Evolutionary conservation across 2,113 vertebrate species (phyloP).

Genomic region (Gobiocypris rarus): DNA sequence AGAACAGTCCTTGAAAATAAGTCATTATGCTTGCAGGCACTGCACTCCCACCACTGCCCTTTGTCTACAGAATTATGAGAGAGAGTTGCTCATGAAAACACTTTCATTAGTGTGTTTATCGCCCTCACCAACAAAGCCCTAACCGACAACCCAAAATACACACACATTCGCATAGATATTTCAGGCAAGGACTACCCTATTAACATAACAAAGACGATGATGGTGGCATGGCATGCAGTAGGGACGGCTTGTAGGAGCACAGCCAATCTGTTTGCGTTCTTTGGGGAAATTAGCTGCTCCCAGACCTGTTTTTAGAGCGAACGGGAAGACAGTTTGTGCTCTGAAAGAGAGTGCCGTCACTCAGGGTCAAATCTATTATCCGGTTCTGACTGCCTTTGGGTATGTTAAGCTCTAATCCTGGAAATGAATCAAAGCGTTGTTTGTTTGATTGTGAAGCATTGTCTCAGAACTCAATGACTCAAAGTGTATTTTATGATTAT

Average conservation of each 20-base stretch:
- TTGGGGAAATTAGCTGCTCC: conserved; percentile 55
- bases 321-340: conserved; percentile 12
- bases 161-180: conserved; percentile 45
- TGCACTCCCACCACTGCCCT: conserved; percentile 26
- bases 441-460: conserved; percentile 6
- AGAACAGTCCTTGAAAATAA: conserved; percentile 39
- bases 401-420: conserved; percentile 19
- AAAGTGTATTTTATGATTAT: not conserved
- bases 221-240: conserved; percentile 47
- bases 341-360: conserved; percentile 34
- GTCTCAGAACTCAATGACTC: not conserved
- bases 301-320: conserved; percentile 50
- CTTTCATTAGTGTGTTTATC: conserved; percentile 58
- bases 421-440: conserved; percentile 5
- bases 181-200: conserved; percentile 48
- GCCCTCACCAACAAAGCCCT: conserved; percentile 52
- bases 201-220: conserved; percentile 62
- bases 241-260: conserved; percentile 52
- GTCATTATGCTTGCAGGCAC: conserved; percentile 43
- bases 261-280: conserved; percentile 53
- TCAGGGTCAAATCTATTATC: conserved; percentile 54
- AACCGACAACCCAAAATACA: conserved; percentile 50
- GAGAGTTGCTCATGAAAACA: conserved; percentile 44
- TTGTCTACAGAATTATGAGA: conserved; percentile 42
- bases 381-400: conserved; percentile 15